Base-by-base conservation (phyloP, 1,140 invertebrate species). In the Amphibalanus amphitrite region DNA sequence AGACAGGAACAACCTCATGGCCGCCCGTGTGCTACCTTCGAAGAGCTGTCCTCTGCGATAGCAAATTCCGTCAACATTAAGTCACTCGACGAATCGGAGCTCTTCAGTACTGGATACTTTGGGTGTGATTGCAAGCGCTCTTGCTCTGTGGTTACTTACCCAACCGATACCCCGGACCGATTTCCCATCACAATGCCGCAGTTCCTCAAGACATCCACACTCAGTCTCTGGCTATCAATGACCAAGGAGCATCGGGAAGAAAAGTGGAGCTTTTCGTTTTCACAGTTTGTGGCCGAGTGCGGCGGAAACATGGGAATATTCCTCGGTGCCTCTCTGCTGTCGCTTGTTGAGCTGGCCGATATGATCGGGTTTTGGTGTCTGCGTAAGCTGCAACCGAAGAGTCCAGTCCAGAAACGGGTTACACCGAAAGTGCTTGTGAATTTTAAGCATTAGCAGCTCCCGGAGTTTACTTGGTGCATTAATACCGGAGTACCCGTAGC, bases 251-350 rank as follows among this genome's bases (percentile, higher is more conserved):
- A 20, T 3, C 47, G 20, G 1, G 23, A 8, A 3, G 47, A 59
- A 20, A 3, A 13, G 13, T 59, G 47, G 47, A 59, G 47, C 47
- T 59, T 59, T 20, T 13, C 47, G 6, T 59, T 59, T 20, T 20
- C 47, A 8, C 47, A 59, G 47, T 59, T 59, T 23, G 47, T 59
- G 47, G 47, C 47, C 13, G 47, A 64, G 20, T 64, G 8, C 0
- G 74, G 72, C 8, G 74, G 74, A 0, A 72, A 74, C 65, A 73
- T 74, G 74, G 74, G 72, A 0, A 71, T 74, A 15, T 73, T 74
- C 68, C 70, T 74, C 20, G 74, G 74, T 6, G 74, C 74, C 0
- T 74, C 74, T 23, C 71, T 74, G 71, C 73, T 74, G 29, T 70
- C 72, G 0, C 28, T 72, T 0, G 33, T 72, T 3, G 72, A 72